Evolutionary conservation across 2,113 vertebrate species (phyloP).

Genomic region (Etheostoma cragini): DNA sequence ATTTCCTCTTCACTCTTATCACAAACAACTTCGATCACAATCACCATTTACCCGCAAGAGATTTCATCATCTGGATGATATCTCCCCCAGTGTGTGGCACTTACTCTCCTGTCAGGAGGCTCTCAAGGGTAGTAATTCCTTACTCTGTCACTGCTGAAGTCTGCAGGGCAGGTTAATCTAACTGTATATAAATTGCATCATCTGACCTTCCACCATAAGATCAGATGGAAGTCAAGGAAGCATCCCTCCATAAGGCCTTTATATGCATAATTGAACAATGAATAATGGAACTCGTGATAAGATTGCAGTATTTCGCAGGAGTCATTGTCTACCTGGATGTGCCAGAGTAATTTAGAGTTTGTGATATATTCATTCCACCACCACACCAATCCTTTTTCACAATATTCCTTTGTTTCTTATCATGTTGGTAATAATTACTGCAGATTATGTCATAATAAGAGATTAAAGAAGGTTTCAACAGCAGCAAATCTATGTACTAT

Average conservation of each 20-base stretch:
- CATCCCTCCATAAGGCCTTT: slow-evolving; percentile 16
- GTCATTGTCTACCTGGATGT: slow-evolving; percentile 7
- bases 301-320: slow-evolving; percentile 19
- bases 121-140: slow-evolving; percentile 51
- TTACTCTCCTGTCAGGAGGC: slow-evolving; percentile 51
- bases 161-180: slow-evolving; percentile 42
- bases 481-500: slow-evolving; percentile 8
- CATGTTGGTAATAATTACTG: slow-evolving; percentile 1
- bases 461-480: neutral
- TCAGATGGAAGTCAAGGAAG: slow-evolving; percentile 50
- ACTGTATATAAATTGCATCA: slow-evolving; percentile 48
- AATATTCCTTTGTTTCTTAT: slow-evolving; percentile 33
- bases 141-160: slow-evolving; percentile 50
- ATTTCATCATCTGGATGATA: slow-evolving; percentile 61
- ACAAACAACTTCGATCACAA: slow-evolving; percentile 38
- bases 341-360: neutral
- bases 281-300: slow-evolving; percentile 31
- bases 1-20: slow-evolving; percentile 31
- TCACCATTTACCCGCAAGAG: slow-evolving; percentile 54
- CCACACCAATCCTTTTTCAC: neutral
- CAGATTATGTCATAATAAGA: neutral
- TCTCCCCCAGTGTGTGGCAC: slow-evolving; percentile 36
- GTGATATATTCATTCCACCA: slow-evolving; percentile 12
- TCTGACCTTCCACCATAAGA: slow-evolving; percentile 43
- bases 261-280: slow-evolving; percentile 47